Base-by-base conservation (phyloP, 1,140 invertebrate species). In the Cydia strobilella region DNA sequence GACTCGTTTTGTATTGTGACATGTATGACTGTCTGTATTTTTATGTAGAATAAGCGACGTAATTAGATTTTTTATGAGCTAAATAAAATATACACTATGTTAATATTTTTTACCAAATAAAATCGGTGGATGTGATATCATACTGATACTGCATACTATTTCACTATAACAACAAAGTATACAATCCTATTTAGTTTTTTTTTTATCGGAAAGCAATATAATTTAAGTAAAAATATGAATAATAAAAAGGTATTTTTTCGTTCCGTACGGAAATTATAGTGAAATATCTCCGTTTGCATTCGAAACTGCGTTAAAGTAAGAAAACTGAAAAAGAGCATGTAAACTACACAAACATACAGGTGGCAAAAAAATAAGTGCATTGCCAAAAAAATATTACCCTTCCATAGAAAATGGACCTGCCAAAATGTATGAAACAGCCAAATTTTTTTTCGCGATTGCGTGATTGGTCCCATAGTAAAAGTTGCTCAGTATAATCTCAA, bases 51-150 rank as follows among this genome's bases (percentile, higher is more conserved):
- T 89, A 90, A 86, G 85, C 74, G 83, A 79, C 84, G 77, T 86
- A 86, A 81, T 81, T 90, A 90, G 87, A 86, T 89, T 92, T 92
- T 90, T 86, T 92, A 92, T 89, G 86, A 85, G 78, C 84, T 87
- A 87, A 84, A 83, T 74, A 75, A 88, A 84, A 85, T 88, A 88
- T 88, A 88, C 85, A 85, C 65, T 82, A 73, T 83, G 80, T 84
- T 83, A 80, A 80, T 74, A 72, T 79, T 79, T 66, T 62, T 77
- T 65, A 76, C 23, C 27, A 74, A 74, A 74, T 12, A 66, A 74
- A 45, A 65, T 65, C 12, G 23, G 18, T 13, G 59, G 63, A 62
- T 25, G 18, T 65, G 63, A 74, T 35, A 35, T 66, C 23, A 48
- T 51, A 48, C 39, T 45, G n/a, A 6, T 15, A 42, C 15, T 42